phyloP scores from a whole-genome alignment of 2,113 vertebrate species.

The Serinus canaria region DNA sequence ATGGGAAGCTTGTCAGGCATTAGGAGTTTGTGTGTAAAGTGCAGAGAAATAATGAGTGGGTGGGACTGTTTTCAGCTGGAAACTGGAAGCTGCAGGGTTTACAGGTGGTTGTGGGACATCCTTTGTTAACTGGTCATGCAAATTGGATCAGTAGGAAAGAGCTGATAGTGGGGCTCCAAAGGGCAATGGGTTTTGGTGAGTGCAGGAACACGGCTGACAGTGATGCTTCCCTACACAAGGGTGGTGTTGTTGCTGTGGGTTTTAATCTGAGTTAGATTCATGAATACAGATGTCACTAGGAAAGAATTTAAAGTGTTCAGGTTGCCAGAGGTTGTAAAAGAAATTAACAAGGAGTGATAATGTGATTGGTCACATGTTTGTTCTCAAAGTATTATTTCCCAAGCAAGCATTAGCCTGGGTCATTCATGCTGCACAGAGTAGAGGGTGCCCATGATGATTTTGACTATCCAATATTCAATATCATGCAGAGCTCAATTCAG shows the following conservation, averaged over 20 bases:
- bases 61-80: rapidly evolving
- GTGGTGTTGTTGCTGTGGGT: background rate
- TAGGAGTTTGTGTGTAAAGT: background rate
- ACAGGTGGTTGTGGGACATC: background rate
- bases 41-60: background rate
- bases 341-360: slow-evolving; percentile 30
- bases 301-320: slow-evolving; percentile 37
- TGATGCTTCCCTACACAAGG: background rate
- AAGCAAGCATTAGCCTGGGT: background rate
- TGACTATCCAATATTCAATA: background rate
- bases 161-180: background rate
- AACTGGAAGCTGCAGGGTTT: background rate
- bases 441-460: background rate
- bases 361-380: slow-evolving; percentile 41
- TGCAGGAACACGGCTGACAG: background rate
- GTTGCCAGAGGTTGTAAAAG: slow-evolving; percentile 50
- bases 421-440: background rate
- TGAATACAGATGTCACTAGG: slow-evolving; percentile 42
- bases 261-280: background rate
- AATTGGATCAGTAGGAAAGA: background rate
- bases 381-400: slow-evolving; percentile 25
- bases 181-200: background rate
- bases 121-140: background rate
- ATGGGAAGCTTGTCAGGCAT: background rate
- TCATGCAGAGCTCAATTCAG: background rate